Evolutionary conservation across 2,797 vertebrate species (phyloP).

Genomic region (Distichodus sexfasciatus): DNA sequence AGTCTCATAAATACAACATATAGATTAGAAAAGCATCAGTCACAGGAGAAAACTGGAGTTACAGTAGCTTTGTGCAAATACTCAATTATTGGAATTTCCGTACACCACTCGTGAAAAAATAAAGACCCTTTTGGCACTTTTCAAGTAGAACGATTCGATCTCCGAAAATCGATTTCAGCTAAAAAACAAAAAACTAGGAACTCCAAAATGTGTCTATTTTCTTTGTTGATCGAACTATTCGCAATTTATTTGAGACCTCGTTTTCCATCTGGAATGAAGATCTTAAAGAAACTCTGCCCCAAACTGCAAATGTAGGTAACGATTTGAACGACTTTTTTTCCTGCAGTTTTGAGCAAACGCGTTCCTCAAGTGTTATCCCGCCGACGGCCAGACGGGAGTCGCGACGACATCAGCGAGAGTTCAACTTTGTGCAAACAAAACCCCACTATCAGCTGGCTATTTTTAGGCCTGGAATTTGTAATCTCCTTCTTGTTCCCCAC

Average conservation of each 20-base stretch:
- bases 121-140: conserved; percentile 81
- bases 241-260: conserved; percentile 3
- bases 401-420: neutral
- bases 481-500: conserved; percentile 34
- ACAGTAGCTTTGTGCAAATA: conserved; percentile 91
- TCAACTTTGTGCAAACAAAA: conserved; percentile 34
- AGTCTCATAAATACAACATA: conserved; percentile 90
- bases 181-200: conserved; percentile 32
- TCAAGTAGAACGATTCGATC: conserved; percentile 57
- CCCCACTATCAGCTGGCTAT: conserved; percentile 10
- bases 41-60: conserved; percentile 96
- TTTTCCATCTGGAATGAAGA: conserved; percentile 1
- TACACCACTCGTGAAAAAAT: conserved; percentile 66
- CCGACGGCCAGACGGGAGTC: neutral
- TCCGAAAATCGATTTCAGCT: conserved; percentile 44
- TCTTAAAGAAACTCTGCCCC: too few species aligned
- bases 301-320: too few species aligned
- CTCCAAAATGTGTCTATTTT: conserved; percentile 34
- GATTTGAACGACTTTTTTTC: too few species aligned
- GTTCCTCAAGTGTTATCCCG: conserved; percentile 9
- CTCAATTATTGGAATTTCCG: conserved; percentile 57
- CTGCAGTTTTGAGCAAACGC: too few species aligned
- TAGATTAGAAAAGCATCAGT: conserved; percentile 88
- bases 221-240: conserved; percentile 45
- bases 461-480: conserved; percentile 24